phyloP scores from a whole-genome alignment of 2,888 invertebrate species.

The Smittia sp. region DNA sequence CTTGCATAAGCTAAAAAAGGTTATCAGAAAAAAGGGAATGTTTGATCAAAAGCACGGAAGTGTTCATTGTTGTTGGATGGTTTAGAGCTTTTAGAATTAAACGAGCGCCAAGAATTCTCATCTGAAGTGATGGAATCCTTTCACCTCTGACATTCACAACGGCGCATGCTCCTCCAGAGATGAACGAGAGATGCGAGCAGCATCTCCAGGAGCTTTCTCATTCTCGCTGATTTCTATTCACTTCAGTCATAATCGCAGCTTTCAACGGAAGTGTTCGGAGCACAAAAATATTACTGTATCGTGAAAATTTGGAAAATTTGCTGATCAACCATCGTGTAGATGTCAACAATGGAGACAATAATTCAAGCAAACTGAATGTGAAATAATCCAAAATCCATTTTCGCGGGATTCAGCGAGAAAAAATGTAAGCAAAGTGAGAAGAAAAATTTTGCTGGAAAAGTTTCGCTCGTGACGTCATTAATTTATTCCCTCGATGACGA shows the following conservation, averaged over 20 bases:
- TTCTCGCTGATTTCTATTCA: not conserved
- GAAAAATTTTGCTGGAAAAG: too few relatives aligned
- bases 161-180: not conserved
- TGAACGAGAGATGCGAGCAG: not conserved
- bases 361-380: not conserved
- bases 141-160: not conserved
- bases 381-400: not conserved
- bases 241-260: conserved; percentile 2
- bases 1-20: too few relatives aligned
- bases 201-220: not conserved
- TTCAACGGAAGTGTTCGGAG: not conserved
- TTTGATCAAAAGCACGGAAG: too few relatives aligned
- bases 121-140: too few relatives aligned
- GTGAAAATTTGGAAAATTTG: not conserved
- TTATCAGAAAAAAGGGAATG: too few relatives aligned
- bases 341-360: not conserved
- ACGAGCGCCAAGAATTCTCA: too few relatives aligned
- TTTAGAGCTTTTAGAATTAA: too few relatives aligned
- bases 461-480: too few relatives aligned
- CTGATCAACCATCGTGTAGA: not conserved
- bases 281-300: not conserved
- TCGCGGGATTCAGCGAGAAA: too few relatives aligned
- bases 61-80: too few relatives aligned
- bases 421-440: too few relatives aligned
- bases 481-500: too few relatives aligned